Conservation (phyloP, 2,888 invertebrate species). For the Petrolisthes manimaculis region DNA sequence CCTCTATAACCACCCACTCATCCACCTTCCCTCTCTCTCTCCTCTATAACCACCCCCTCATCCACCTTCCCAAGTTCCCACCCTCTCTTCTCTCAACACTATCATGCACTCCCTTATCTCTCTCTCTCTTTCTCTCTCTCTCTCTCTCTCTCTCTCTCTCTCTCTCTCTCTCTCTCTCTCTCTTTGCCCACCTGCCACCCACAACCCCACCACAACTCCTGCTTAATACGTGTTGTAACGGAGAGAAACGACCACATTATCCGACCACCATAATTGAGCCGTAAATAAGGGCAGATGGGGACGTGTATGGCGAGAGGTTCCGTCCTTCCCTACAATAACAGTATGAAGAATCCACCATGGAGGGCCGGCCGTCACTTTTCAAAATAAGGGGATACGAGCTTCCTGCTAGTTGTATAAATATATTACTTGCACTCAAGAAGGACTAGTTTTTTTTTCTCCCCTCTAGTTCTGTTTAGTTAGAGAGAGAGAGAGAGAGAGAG, state of each 20-base stretch:
- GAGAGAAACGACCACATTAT: no score
- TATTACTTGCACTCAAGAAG: no score
- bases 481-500: constrained; percentile 14
- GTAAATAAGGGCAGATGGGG: no score
- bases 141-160: neutral
- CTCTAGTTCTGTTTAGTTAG: neutral
- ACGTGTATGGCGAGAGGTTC: no score
- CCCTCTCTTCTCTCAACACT: neutral
- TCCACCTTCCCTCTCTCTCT: neutral
- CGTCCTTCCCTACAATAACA: no score
- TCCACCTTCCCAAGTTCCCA: neutral
- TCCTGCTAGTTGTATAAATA: no score
- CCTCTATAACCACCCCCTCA: neutral
- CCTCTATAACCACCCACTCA: neutral
- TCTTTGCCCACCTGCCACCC: neutral
- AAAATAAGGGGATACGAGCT: no score
- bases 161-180: neutral
- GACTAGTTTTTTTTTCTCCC: no score
- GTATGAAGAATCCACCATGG: no score
- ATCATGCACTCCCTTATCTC: neutral
- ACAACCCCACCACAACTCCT: neutral
- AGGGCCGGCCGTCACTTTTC: no score
- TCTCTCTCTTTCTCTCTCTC: neutral
- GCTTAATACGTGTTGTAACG: neutral
- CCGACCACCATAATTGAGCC: no score